Evolutionary conservation across 2,888 invertebrate species (phyloP).

Genomic region (Germaria angustata): DNA sequence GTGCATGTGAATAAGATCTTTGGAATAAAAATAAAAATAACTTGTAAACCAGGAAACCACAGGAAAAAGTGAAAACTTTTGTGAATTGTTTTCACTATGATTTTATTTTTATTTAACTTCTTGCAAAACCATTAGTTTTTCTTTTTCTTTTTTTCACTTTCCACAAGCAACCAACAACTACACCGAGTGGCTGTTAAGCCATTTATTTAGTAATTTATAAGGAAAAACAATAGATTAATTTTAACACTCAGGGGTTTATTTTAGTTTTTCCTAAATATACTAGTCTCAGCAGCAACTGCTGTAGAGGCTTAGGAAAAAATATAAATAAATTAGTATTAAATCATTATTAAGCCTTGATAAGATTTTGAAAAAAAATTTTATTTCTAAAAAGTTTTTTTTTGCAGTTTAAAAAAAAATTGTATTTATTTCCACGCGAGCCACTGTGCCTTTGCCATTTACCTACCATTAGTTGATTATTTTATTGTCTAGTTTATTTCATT

Average conservation of each 20-base stretch:
- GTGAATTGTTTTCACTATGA: slow-evolving; percentile 39
- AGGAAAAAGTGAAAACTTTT: slow-evolving; percentile 67
- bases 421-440: too few relatives aligned
- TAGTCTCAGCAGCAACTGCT: background rate
- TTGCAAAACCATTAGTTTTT: slow-evolving; percentile 6
- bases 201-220: slow-evolving; percentile 58
- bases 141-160: background rate
- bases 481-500: slow-evolving; percentile 19
- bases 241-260: too few relatives aligned
- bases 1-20: slow-evolving; percentile 60
- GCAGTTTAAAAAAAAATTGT: too few relatives aligned
- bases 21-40: slow-evolving; percentile 38
- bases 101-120: slow-evolving; percentile 18
- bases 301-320: background rate
- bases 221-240: background rate
- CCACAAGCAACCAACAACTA: slow-evolving; percentile 11
- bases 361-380: too few relatives aligned
- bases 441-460: slow-evolving; percentile 23
- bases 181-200: slow-evolving; percentile 60
- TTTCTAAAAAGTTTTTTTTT: too few relatives aligned
- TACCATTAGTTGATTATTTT: slow-evolving; percentile 41
- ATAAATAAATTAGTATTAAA: background rate
- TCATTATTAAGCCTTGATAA: too few relatives aligned
- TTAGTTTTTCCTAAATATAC: too few relatives aligned
- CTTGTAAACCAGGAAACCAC: slow-evolving; percentile 62